Evolutionary conservation across 2,113 vertebrate species (phyloP), one percentile per base, ranked within the genome.

Genomic region (Scytalopus superciliaris): DNA sequence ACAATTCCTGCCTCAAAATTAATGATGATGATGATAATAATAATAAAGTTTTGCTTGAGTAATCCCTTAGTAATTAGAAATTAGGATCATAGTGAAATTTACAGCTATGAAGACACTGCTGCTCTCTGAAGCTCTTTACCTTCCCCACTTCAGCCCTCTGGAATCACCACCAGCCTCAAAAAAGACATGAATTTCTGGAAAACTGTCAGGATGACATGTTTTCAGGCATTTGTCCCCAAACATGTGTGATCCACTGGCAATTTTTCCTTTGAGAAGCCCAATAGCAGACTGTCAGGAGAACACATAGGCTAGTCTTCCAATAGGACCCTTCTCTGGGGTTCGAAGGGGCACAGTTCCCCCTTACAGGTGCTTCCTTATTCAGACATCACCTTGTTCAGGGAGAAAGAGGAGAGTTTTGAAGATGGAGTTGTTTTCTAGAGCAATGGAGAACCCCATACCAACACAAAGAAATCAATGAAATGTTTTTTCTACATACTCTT

Each of bases 271-370:
- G 50, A n/a, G 25, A 86, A 87, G 50, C 14, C 67, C 49, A n/a
- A 12, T 45, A 64, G 66, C 27, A 60, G 10, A 19, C 15, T 28
- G 33, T 12, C 33, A 14, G 60, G 56, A 82, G 53, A 82, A 12
- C 14, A 8, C 37, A 72, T 3, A 37, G 63, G 33, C 31, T 60
- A 37, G 5, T 50, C 74, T 89, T 49, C 60, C 52, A 70, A 12
- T 1, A 23, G 25, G 27, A 53, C 19, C 17, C 35, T 17, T 47
- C 69, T 31, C 73, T 44, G 15, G 28, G 22, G 10, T 62, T 57
- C 1, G 2, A 6, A 60, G 67, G 6, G 1, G 25, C 0, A 0
- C 40, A 19, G 12, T 9, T 77, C 7, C 3, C 22, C n/a, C 44
- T 90, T 73, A 25, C 39, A 40, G 31, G 7, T 11, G 2, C 35